A percentile compares a stretch with the other conserved stretches of the same genome.
Evolutionary conservation across 2,888 invertebrate genomes (phyloP).

Genomic region (Parnassius glacialis): DNA sequence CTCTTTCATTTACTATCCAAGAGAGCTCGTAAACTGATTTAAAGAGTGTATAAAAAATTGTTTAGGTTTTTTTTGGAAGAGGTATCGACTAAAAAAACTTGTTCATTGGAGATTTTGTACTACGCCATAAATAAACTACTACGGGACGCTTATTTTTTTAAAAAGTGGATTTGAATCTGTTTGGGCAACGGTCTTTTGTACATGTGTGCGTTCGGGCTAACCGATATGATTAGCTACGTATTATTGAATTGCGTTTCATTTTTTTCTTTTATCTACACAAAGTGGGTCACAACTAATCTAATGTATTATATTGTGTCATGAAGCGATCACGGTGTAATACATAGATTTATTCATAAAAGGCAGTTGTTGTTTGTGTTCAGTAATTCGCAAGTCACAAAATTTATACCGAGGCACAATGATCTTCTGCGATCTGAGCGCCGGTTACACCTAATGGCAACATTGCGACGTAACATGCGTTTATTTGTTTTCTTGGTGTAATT

Average conservation of each 20-base stretch:
- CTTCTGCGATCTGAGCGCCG: too few relatives aligned
- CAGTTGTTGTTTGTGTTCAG: too few relatives aligned
- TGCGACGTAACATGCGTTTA: too few relatives aligned
- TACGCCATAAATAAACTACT: constrained; percentile 72
- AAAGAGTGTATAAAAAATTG: constrained; percentile 70
- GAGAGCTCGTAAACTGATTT: constrained; percentile 75
- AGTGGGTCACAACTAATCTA: constrained; percentile 63
- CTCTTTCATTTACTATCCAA: constrained; percentile 69
- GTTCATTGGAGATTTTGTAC: constrained; percentile 68
- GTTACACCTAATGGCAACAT: too few relatives aligned
- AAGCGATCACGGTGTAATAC: too few relatives aligned
- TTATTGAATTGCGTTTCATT: constrained; percentile 52
- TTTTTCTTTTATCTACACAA: constrained; percentile 60
- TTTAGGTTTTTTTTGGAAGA: constrained; percentile 72
- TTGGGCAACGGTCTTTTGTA: constrained; percentile 57
- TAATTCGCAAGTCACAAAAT: too few relatives aligned
- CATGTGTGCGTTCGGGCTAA: constrained; percentile 22
- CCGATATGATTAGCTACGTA: constrained; percentile 38
- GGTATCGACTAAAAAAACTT: constrained; percentile 51
- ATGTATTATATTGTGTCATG: constrained; percentile 37
- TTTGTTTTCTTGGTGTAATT: too few relatives aligned
- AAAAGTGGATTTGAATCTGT: constrained; percentile 60
- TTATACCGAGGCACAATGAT: too few relatives aligned
- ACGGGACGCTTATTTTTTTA: constrained; percentile 49
- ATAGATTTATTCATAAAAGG: too few relatives aligned